Evolutionary conservation across 2,113 vertebrate genomes (phyloP).

Genomic region (Sylvilagus bachmani): DNA sequence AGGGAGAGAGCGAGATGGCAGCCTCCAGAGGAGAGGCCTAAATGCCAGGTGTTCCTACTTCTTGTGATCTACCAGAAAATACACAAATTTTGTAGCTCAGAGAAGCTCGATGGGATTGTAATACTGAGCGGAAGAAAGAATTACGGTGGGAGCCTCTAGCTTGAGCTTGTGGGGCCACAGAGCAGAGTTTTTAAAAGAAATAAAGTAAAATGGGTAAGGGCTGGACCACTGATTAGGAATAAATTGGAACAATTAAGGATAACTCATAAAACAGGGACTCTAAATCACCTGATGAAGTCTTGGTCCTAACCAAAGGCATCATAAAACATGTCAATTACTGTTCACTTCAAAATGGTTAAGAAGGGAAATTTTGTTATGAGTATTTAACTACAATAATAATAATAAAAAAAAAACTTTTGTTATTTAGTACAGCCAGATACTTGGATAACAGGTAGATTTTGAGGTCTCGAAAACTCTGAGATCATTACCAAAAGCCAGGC

Average conservation of each 20-base stretch:
- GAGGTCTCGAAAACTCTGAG: background rate
- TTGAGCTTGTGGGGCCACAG: background rate
- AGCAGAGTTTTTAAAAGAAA: constrained; percentile 1
- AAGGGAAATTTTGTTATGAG: background rate
- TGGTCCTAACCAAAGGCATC: background rate
- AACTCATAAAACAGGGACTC: background rate
- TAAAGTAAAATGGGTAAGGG: background rate
- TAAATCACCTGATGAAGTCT: background rate
- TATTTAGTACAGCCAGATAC: background rate
- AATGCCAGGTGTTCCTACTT: background rate
- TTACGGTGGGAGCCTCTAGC: background rate
- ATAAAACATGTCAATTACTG: constrained; percentile 29
- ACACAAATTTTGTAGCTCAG: constrained; percentile 20
- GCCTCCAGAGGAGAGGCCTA: background rate
- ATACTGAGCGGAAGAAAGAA: background rate
- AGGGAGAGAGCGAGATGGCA: background rate
- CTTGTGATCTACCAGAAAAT: background rate
- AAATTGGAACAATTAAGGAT: background rate
- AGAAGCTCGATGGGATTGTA: background rate
- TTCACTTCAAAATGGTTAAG: constrained; percentile 9
- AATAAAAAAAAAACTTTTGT: background rate
- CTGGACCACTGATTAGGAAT: background rate
- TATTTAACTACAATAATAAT: background rate
- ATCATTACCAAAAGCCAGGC: background rate
- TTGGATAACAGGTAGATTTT: background rate